Conservation (phyloP, 53 echinoderm and acorn worm species). For the Zoroaster sp. region DNA sequence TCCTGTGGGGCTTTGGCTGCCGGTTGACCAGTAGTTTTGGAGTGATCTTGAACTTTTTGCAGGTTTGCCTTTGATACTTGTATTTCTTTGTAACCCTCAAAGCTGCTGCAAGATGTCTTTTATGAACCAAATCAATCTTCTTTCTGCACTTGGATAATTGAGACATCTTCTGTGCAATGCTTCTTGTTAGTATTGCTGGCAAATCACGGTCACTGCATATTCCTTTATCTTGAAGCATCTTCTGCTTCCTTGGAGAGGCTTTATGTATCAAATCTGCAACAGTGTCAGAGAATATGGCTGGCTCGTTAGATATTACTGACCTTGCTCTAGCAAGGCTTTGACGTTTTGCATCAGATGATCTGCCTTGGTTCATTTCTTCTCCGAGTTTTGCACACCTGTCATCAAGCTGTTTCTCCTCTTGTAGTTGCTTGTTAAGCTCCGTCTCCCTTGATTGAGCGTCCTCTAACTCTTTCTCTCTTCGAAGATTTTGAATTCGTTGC, state of each 20-base stretch:
- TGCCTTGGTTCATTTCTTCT: neutral
- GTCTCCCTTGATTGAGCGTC: neutral
- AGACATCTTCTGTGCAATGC: constrained; percentile 6
- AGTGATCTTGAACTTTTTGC: constrained; percentile 27
- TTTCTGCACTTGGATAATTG: constrained; percentile 13
- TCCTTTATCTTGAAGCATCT: neutral
- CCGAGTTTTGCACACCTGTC: constrained; percentile 18
- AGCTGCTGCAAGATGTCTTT: constrained; percentile 4
- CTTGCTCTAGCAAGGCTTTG: constrained; percentile 49
- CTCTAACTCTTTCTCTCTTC: neutral
- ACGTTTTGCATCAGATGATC: constrained; percentile 1
- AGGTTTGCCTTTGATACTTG: neutral
- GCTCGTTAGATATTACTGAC: constrained; percentile 34
- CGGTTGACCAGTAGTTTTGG: neutral
- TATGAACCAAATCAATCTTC: constrained; percentile 27
- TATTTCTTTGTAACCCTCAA: constrained; percentile 35
- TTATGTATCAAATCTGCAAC: constrained; percentile 14
- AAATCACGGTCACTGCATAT: neutral
- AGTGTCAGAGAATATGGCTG: constrained; percentile 11
- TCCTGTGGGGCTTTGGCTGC: neutral
- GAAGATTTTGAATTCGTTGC: neutral
- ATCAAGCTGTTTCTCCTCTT: constrained; percentile 42
- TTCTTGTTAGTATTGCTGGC: neutral
- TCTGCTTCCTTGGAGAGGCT: constrained; percentile 35
- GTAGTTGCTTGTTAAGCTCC: neutral